Evolutionary conservation across 2,888 invertebrate species (phyloP).

Genomic region (Colostygia pectinataria): DNA sequence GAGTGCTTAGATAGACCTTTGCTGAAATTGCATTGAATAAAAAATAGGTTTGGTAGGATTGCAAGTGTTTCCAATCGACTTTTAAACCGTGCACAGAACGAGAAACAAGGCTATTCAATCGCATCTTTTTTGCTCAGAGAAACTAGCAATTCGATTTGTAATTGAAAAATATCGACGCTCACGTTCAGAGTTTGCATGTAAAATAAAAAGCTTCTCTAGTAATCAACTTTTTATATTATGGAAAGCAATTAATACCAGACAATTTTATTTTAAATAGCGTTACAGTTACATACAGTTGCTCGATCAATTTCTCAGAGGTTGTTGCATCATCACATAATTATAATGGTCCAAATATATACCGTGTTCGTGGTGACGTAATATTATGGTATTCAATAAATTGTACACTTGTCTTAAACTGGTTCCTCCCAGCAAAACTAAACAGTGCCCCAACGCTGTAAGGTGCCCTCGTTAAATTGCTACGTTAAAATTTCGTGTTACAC

Average conservation of each 20-base stretch:
- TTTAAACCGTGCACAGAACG: slow-evolving; percentile 36
- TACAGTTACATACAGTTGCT: slow-evolving; percentile 27
- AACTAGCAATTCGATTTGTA: slow-evolving; percentile 35
- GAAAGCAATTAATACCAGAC: slow-evolving; percentile 32
- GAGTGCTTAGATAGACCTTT: slow-evolving; percentile 62
- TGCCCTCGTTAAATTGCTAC: slow-evolving; percentile 3
- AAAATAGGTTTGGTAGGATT: slow-evolving; percentile 60
- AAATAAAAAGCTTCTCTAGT: slow-evolving; percentile 22
- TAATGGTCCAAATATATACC: slow-evolving; percentile 30
- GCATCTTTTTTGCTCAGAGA: slow-evolving; percentile 31
- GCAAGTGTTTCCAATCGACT: slow-evolving; percentile 59
- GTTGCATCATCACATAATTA: slow-evolving; percentile 34
- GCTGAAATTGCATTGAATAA: slow-evolving; percentile 65
- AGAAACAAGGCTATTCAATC: slow-evolving; percentile 24
- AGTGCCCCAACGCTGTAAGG: neutral
- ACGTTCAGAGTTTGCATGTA: slow-evolving; percentile 14
- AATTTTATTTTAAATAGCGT: slow-evolving; percentile 35
- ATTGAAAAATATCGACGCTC: slow-evolving; percentile 36
- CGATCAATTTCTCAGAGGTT: slow-evolving; percentile 33
- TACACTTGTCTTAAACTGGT: slow-evolving; percentile 31
- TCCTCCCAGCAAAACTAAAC: neutral
- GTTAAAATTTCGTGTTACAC: too few relatives aligned
- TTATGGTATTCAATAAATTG: slow-evolving; percentile 19
- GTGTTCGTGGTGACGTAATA: slow-evolving; percentile 30
- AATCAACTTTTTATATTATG: slow-evolving; percentile 23